phyloP scores from a whole-genome alignment of 2,113 vertebrate species.

The Vulpes ferrilata region DNA sequence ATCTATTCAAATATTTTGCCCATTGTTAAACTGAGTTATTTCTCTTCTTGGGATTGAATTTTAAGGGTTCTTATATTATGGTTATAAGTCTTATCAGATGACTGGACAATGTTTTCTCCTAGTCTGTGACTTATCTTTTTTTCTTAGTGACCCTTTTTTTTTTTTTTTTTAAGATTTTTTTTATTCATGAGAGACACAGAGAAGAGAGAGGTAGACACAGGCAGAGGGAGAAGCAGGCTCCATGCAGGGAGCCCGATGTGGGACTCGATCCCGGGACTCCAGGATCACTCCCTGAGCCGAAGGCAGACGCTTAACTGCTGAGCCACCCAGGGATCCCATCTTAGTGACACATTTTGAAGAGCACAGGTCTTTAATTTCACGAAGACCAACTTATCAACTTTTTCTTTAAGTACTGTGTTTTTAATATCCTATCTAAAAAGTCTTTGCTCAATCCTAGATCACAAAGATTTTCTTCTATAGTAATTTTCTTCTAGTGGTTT shows the following conservation, averaged over 20 bases:
- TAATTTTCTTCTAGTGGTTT: slow-evolving; percentile 19
- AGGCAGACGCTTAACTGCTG: too few relatives aligned
- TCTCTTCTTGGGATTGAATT: slow-evolving; percentile 12
- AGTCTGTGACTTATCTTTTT: background rate
- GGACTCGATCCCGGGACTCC: too few relatives aligned
- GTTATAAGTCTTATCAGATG: background rate
- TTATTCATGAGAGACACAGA: too few relatives aligned
- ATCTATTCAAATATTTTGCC: background rate
- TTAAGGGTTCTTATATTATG: slow-evolving; percentile 8
- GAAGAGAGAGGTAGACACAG: too few relatives aligned
- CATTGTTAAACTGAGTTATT: background rate
- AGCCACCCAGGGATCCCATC: background rate
- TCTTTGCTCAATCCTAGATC: background rate
- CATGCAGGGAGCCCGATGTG: too few relatives aligned
- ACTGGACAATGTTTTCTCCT: slow-evolving; percentile 14
- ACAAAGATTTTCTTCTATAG: background rate
- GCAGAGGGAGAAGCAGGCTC: too few relatives aligned
- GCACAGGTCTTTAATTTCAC: slow-evolving; percentile 25
- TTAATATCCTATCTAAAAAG: slow-evolving; percentile 18
- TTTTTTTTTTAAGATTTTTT: too few relatives aligned
- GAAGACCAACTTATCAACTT: background rate
- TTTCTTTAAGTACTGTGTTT: background rate
- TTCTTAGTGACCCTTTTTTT: background rate
- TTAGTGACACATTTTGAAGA: background rate
- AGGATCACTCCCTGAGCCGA: too few relatives aligned